Conservation (phyloP, 2,888 invertebrate species). For the Daptonema setosum region DNA sequence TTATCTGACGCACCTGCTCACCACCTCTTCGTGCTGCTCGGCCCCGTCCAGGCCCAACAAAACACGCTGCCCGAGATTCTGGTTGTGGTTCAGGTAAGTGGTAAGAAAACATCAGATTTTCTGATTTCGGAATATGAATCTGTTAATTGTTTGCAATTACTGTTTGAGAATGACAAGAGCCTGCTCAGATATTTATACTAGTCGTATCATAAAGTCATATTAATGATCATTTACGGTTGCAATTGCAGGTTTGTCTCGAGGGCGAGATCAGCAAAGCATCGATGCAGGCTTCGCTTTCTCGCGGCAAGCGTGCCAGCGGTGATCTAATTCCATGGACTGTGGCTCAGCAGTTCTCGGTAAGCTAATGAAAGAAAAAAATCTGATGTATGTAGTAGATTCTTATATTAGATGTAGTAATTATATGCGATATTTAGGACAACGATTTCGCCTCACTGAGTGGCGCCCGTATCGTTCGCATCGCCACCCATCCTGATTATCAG, state of each 20-base stretch:
- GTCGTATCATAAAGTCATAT: conserved; percentile 2
- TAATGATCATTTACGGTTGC: no score
- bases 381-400: no score
- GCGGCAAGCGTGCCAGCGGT: conserved; percentile 73
- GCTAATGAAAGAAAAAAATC: no score
- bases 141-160: not conserved
- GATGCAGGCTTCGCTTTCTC: conserved; percentile 46
- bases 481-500: conserved; percentile 92
- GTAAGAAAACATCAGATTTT: no score
- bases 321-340: conserved; percentile 97
- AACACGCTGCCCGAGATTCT: conserved; percentile 46
- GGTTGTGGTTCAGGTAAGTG: conserved; percentile 17
- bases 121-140: not conserved
- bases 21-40: conserved; percentile 76
- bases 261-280: conserved; percentile 43
- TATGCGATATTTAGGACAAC: conserved; percentile 54
- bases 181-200: no score
- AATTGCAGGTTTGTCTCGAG: conserved; percentile 43
- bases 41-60: conserved; percentile 44
- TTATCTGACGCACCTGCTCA: conserved; percentile 96
- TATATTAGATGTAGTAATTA: not conserved
- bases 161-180: no score
- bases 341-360: conserved; percentile 49
- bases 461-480: conserved; percentile 76
- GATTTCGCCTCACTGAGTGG: conserved; percentile 75